Conservation (phyloP, 1,140 invertebrate species). For the Cecropterus lyciades region DNA sequence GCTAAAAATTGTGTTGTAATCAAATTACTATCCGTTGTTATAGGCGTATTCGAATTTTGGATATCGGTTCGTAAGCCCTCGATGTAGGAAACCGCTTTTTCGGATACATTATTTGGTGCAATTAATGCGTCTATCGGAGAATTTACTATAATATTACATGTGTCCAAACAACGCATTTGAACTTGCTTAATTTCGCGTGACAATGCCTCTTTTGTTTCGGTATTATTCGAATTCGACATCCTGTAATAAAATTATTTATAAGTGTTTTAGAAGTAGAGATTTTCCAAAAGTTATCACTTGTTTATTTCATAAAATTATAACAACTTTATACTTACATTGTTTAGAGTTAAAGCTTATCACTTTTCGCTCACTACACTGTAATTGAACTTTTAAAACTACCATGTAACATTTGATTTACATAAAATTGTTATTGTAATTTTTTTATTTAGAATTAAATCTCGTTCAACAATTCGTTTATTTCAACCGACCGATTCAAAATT, state of each 20-base stretch:
- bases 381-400: background rate
- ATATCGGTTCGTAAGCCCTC: slow-evolving; percentile 60
- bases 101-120: slow-evolving; percentile 43
- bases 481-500: too few species aligned
- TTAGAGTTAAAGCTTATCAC: background rate
- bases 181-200: slow-evolving; percentile 60
- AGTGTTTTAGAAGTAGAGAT: too few species aligned
- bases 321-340: slow-evolving; percentile 27
- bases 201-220: slow-evolving; percentile 54
- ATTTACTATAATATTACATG: slow-evolving; percentile 64
- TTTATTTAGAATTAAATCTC: too few species aligned
- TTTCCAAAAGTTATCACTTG: too few species aligned
- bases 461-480: too few species aligned
- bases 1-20: slow-evolving; percentile 61
- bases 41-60: slow-evolving; percentile 56
- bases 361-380: background rate
- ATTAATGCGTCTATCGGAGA: slow-evolving; percentile 43
- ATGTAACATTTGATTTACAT: background rate
- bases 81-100: slow-evolving; percentile 57
- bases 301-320: background rate
- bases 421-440: too few species aligned
- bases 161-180: slow-evolving; percentile 54
- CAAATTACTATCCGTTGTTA: slow-evolving; percentile 61
- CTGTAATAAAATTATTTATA: slow-evolving; percentile 4
- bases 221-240: slow-evolving; percentile 54